A percentile compares a stretch with the other conserved stretches of the same genome.
Conservation (phyloP, 2,888 invertebrate genomes). For the Elaeidobius kamerunicus region DNA sequence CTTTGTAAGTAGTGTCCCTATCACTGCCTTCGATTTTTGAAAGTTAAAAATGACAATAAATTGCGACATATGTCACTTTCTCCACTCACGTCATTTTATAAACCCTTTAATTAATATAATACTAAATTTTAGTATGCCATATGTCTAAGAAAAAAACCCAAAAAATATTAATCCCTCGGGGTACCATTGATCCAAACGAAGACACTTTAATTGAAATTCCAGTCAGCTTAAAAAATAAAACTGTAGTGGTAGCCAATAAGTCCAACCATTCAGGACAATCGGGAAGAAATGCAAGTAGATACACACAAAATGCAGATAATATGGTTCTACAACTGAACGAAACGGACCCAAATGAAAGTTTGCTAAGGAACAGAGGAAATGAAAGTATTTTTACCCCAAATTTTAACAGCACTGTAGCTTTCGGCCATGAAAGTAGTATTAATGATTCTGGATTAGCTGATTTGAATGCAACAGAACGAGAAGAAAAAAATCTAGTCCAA, state of each 20-base stretch:
- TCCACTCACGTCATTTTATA: too few species aligned
- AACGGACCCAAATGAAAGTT: background rate
- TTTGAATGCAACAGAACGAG: slow-evolving; percentile 9
- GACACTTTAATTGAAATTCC: slow-evolving; percentile 28
- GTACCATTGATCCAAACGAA: slow-evolving; percentile 26
- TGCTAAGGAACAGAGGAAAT: too few species aligned
- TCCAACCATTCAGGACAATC: too few species aligned
- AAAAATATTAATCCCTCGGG: slow-evolving; percentile 25
- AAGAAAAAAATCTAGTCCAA: slow-evolving; percentile 4
- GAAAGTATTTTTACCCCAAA: too few species aligned
- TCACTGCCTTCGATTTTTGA: too few species aligned
- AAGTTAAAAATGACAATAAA: too few species aligned
- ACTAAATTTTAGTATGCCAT: slow-evolving; percentile 17
- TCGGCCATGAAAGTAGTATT: background rate
- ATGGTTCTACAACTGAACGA: background rate
- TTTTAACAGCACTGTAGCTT: too few species aligned
- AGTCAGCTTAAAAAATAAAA: slow-evolving; percentile 1
- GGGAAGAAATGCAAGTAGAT: background rate
- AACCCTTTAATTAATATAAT: too few species aligned
- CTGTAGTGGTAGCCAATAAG: slow-evolving; percentile 23
- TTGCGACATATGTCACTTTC: too few species aligned
- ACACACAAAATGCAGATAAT: background rate
- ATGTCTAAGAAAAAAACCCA: slow-evolving; percentile 25
- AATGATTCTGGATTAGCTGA: slow-evolving; percentile 1
- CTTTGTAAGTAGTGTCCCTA: too few species aligned